These are phyloP conservation scores for Melipona bicolor DNA, from an alignment of 2,888 invertebrate genomes.

Conservation along the genomic window DNA sequence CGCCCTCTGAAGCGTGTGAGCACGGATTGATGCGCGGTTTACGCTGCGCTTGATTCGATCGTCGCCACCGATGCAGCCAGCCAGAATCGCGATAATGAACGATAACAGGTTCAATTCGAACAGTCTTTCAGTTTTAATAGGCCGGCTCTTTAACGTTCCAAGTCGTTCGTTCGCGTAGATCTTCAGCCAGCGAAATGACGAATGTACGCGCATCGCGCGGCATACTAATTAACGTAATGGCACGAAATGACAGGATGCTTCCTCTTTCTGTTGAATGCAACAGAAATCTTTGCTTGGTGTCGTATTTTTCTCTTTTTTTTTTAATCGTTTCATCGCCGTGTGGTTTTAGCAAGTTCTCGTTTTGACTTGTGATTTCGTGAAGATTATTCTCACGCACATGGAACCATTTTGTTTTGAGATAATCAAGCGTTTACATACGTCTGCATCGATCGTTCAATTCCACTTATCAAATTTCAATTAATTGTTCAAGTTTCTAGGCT, in stretches of 20 bases:
- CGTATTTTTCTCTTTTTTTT: too few relatives aligned
- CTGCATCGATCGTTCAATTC: too few relatives aligned
- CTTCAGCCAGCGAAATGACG: slow-evolving; percentile 18
- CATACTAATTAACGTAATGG: slow-evolving; percentile 52
- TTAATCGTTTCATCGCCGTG: not conserved
- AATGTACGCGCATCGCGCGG: not conserved
- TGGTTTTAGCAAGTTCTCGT: not conserved
- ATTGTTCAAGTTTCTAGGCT: too few relatives aligned
- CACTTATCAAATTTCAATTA: not conserved
- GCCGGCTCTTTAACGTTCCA: slow-evolving; percentile 27
- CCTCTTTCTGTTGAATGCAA: slow-evolving; percentile 36
- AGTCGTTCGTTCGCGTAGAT: slow-evolving; percentile 13
- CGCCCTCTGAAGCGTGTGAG: not conserved
- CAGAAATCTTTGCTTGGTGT: not conserved
- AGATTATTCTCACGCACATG: not conserved
- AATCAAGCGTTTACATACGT: too few relatives aligned
- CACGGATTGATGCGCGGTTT: slow-evolving; percentile 28
- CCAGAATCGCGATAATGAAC: slow-evolving; percentile 58
- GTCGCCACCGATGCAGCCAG: slow-evolving; percentile 19
- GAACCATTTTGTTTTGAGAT: too few relatives aligned
- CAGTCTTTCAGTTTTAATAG: slow-evolving; percentile 60
- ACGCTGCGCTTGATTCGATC: slow-evolving; percentile 27
- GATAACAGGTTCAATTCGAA: slow-evolving; percentile 63
- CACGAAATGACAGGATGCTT: slow-evolving; percentile 56
- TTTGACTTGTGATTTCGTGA: too few relatives aligned